Evolutionary conservation across 37 sponge, comb jelly and placozoan genomes (phyloP).

Genomic region (Aplysina aerophoba): DNA sequence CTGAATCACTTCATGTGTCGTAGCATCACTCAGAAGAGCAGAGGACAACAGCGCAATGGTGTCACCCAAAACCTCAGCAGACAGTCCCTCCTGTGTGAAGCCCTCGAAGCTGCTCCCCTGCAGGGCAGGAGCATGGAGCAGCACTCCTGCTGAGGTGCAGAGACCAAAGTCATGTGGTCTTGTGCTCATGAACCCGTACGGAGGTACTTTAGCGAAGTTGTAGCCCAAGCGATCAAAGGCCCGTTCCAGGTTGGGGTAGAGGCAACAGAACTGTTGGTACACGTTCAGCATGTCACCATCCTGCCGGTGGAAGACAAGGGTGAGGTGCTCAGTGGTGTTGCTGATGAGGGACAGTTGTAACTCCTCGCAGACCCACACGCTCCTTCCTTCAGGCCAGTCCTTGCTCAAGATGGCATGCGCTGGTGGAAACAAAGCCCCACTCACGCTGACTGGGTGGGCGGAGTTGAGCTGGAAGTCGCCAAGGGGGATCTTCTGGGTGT

Average conservation of each 20-base stretch:
- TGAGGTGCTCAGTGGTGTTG: background rate
- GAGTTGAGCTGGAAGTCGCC: background rate
- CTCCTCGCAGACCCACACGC: background rate
- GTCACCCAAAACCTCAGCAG: background rate
- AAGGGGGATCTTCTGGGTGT: background rate
- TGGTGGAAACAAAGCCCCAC: background rate
- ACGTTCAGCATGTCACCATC: background rate
- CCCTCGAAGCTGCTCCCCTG: background rate
- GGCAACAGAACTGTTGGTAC: background rate
- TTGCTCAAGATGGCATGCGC: no score
- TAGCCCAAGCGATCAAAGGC: background rate
- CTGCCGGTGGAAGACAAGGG: background rate
- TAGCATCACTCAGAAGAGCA: background rate
- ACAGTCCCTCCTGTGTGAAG: background rate
- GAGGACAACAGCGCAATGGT: background rate
- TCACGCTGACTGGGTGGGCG: background rate
- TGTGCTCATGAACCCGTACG: background rate
- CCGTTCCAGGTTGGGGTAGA: background rate
- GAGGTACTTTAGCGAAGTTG: background rate
- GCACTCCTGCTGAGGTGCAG: conserved; percentile 4
- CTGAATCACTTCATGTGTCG: background rate
- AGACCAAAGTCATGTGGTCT: background rate
- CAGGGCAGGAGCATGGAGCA: background rate
- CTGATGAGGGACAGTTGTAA: background rate
- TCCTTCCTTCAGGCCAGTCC: background rate